Conservation (phyloP, 2,113 vertebrate genomes). For the Leucopsar rothschildi region DNA sequence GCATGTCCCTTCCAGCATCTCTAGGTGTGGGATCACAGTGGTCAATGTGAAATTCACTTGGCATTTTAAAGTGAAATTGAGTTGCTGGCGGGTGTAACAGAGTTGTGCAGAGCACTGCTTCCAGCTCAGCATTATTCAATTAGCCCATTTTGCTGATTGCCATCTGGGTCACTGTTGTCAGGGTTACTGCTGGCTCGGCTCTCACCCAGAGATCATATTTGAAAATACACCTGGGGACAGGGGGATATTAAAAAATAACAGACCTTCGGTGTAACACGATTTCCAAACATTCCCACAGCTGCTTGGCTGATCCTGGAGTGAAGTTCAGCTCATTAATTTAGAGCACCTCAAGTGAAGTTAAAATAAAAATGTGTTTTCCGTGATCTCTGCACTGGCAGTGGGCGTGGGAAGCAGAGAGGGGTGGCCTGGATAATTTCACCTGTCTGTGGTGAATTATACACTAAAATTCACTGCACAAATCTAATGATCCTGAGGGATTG, state of each 20-base stretch:
- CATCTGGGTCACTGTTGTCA: slow-evolving; percentile 25
- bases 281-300: neutral
- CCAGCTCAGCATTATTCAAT: slow-evolving; percentile 12
- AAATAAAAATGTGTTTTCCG: neutral
- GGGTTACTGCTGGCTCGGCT: slow-evolving; percentile 5
- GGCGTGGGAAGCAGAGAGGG: neutral
- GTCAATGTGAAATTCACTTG: neutral
- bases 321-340: neutral
- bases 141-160: slow-evolving; percentile 30
- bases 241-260: slow-evolving; percentile 1
- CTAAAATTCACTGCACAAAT: neutral
- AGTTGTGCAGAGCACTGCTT: neutral
- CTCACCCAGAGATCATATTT: neutral
- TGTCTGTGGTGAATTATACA: neutral
- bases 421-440: neutral
- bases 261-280: neutral
- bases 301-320: neutral
- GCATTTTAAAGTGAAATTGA: neutral
- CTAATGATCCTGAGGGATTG: neutral
- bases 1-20: neutral
- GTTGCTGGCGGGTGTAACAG: neutral
- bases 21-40: neutral
- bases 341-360: neutral
- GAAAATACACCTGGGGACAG: slow-evolving; percentile 12
- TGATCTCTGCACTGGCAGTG: neutral